Evolutionary conservation across 1,140 invertebrate species (phyloP), one percentile per base, ranked within the genome.

Genomic region (Achroia grisella): DNA sequence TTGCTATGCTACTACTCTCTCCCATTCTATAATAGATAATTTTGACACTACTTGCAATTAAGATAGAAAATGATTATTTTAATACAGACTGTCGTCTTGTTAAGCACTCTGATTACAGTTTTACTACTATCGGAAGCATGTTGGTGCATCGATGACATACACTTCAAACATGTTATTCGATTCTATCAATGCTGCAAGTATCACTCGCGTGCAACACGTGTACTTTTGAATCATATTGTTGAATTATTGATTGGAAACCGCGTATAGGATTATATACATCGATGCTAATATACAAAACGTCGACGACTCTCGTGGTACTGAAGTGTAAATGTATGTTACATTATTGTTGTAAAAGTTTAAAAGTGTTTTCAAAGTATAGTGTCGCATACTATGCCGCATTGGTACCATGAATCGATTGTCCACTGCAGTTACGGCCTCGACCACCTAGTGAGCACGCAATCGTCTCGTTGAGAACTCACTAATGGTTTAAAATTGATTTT

Each of bases 351-450:
- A 48, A 48, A 52, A 37, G 50, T 56, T 56, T 29, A 44, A 57
- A 51, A 50, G 51, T 47, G 51, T 56, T 68, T 67, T 60, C 56
- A 71, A 67, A 61, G 64, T 62, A 63, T 67, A 62, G 58, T 64
- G 68, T 71, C 74, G 70, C 68, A 78, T 67, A 67, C 44, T 62
- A 69, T 67, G 69, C 65, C 68, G 71, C 74, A 65, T 81, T 61
- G 58, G 65, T 74, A 74, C 65, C 43, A 42, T 67, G 72, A 76
- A 78, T 81, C 72, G 68, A 81, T 77, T 76, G 72, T 70, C 72
- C 69, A 70, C 60, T 74, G 74, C 70, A 71, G 71, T 71, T 62
- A 67, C 50, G 65, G 59, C 65, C 65, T 77, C 70, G 73, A 62
- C 71, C 69, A 77, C 69, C 65, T 62, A 56, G 52, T 44, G 51